A percentile compares a stretch with the other conserved stretches of the same genome.
phyloP scores from a whole-genome alignment of 2,113 vertebrate genomes.

The Oryzias javanicus region DNA sequence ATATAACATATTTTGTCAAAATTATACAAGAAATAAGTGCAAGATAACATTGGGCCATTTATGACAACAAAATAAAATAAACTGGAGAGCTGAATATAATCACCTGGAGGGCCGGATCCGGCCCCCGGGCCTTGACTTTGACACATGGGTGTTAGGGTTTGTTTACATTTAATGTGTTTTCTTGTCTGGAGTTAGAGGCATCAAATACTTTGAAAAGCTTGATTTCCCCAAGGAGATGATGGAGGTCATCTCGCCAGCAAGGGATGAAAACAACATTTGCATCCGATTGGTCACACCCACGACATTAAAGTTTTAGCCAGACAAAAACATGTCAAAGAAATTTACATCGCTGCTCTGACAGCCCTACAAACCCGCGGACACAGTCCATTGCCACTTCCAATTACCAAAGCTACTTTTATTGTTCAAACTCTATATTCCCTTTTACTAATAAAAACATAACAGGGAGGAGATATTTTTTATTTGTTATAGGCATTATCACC shows the following conservation, averaged over 20 bases:
- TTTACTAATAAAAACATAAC: slow-evolving; percentile 90
- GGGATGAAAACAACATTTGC: slow-evolving; percentile 98
- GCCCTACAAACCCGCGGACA: slow-evolving; percentile 82
- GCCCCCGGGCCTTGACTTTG: no score
- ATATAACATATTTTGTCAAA: no score
- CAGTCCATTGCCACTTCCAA: slow-evolving; percentile 81
- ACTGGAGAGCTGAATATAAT: no score
- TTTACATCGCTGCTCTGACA: slow-evolving; percentile 92
- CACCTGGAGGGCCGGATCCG: no score
- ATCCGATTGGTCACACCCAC: slow-evolving; percentile 95
- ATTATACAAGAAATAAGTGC: no score
- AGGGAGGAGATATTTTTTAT: slow-evolving; percentile 73
- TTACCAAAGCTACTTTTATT: slow-evolving; percentile 88
- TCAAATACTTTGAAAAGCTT: slow-evolving; percentile 88
- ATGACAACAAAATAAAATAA: no score
- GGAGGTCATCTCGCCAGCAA: slow-evolving; percentile 91
- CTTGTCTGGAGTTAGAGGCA: slow-evolving; percentile 68
- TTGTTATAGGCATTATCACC: slow-evolving; percentile 78
- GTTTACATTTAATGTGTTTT: slow-evolving; percentile 17
- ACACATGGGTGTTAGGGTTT: slow-evolving; percentile 16
- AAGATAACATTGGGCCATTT: no score
- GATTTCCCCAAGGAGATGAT: slow-evolving; percentile 89
- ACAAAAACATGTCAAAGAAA: slow-evolving; percentile 98
- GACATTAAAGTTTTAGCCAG: slow-evolving; percentile 96
- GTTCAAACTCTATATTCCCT: slow-evolving; percentile 77